Evolutionary conservation across 2,113 vertebrate genomes (phyloP), one percentile per base, ranked within the genome.

Genomic region (Pomatorhinus ruficollis): DNA sequence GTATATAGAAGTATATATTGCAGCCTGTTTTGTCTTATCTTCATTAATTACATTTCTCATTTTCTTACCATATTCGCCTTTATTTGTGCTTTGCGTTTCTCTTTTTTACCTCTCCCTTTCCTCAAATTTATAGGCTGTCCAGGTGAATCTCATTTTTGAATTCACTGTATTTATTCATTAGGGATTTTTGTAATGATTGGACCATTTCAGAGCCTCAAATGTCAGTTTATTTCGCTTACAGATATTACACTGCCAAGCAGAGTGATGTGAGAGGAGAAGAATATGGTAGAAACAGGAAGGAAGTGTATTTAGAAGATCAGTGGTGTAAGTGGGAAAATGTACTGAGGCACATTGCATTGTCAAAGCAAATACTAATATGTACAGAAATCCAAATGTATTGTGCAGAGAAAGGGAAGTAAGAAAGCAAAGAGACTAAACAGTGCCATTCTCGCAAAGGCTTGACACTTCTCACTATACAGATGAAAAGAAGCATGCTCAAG

Each of bases 201-300:
- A 63, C 60, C 16, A 19, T 91, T 82, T 70, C 35, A 47, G 69
- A 74, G 64, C 16, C 52, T 91, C 68, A 31, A 50, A 57, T 54
- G 6, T 77, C 54, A 78, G 31, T 35, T 77, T 89, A 63, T 94
- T 91, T 89, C 42, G 47, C 42, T 80, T 80, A 45, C 40, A 83
- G 66, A 61, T 89, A 25, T 13, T 85, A 80, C 20, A 53, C 63
- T 71, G 47, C 60, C 39, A 61, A 50, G 42, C 35, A 84, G 68
- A 74, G 45, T 39, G 60, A 39, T 89, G 28, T 66, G 39, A 80
- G 66, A 81, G 87, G 53, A 93, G 68, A 81, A 81, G 20, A 59
- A 86, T 89, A 59, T 33, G 39, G 64, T 94, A 93, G 83, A 89
- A 93, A 60, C 39, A 82, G 61, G 63, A 28, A 80, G 50, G 64